A percentile compares a stretch with the other conserved stretches of the same genome.
Conservation (phyloP, 2,888 invertebrate genomes). For the Scaptomyza flava region DNA sequence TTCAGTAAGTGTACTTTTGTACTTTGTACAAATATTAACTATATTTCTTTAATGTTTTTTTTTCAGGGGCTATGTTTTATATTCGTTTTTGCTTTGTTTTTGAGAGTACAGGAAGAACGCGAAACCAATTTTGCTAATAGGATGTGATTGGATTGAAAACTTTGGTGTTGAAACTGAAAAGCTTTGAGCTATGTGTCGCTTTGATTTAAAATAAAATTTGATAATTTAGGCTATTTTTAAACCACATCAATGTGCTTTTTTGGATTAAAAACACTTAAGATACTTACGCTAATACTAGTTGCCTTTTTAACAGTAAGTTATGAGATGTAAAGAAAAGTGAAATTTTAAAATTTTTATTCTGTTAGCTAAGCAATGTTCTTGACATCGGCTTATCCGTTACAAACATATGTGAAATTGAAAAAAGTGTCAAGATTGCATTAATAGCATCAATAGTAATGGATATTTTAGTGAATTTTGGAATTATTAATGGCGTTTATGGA, state of each 20-base stretch:
- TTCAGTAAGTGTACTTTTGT: background rate
- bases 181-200: background rate
- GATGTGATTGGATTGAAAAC: too few species aligned
- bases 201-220: background rate
- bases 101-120: background rate
- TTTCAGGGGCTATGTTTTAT: background rate
- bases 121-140: background rate
- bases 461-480: slow-evolving; percentile 7
- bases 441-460: slow-evolving; percentile 20
- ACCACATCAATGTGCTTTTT: slow-evolving; percentile 33
- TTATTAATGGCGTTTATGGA: slow-evolving; percentile 35
- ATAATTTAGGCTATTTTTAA: background rate
- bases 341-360: background rate
- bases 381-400: slow-evolving; percentile 7
- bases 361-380: slow-evolving; percentile 21
- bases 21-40: background rate
- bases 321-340: background rate
- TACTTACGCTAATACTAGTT: background rate
- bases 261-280: slow-evolving; percentile 1
- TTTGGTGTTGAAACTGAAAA: background rate
- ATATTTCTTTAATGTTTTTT: background rate
- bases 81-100: background rate
- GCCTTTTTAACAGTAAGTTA: slow-evolving; percentile 28
- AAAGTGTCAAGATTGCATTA: background rate
- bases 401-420: background rate